phyloP scores from a whole-genome alignment of 2,888 invertebrate genomes.

The Netelia melanura region DNA sequence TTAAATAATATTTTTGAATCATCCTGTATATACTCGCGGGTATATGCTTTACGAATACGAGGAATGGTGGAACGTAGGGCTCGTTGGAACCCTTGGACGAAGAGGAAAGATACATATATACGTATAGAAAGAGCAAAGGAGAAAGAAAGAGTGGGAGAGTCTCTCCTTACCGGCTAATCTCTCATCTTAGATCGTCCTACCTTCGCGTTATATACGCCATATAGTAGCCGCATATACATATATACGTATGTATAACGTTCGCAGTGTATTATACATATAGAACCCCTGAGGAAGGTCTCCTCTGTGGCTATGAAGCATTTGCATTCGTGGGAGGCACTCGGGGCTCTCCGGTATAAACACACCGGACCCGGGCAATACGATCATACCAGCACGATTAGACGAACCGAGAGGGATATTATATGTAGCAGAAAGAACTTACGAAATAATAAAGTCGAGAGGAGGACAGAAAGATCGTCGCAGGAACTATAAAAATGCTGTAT shows the following conservation, averaged over 20 bases:
- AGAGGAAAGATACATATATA: slow-evolving; percentile 7
- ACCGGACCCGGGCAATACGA: slow-evolving; percentile 51
- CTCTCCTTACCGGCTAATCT: slow-evolving; percentile 81
- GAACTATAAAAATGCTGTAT: background rate
- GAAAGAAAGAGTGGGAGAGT: slow-evolving; percentile 53
- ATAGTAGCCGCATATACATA: slow-evolving; percentile 26
- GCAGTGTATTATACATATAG: background rate
- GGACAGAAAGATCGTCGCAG: background rate
- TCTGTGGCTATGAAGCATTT: slow-evolving; percentile 30
- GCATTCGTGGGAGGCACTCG: slow-evolving; percentile 65
- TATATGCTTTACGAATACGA: slow-evolving; percentile 33
- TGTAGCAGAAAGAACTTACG: background rate
- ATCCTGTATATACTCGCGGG: too few species aligned
- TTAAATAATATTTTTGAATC: too few species aligned
- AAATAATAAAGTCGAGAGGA: slow-evolving; percentile 30
- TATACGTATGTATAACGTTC: slow-evolving; percentile 14
- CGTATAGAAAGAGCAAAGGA: slow-evolving; percentile 7
- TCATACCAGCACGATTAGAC: slow-evolving; percentile 53
- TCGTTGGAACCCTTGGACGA: slow-evolving; percentile 19
- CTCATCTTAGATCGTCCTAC: slow-evolving; percentile 79
- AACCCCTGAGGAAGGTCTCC: slow-evolving; percentile 11
- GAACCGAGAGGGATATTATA: slow-evolving; percentile 8
- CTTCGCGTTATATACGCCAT: slow-evolving; percentile 51
- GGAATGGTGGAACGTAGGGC: slow-evolving; percentile 39
- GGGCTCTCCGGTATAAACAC: slow-evolving; percentile 30